These are phyloP conservation scores for Enteromius afrohamiltoni DNA, from an alignment of 2,797 vertebrate genomes.

Conservation along the genomic window DNA sequence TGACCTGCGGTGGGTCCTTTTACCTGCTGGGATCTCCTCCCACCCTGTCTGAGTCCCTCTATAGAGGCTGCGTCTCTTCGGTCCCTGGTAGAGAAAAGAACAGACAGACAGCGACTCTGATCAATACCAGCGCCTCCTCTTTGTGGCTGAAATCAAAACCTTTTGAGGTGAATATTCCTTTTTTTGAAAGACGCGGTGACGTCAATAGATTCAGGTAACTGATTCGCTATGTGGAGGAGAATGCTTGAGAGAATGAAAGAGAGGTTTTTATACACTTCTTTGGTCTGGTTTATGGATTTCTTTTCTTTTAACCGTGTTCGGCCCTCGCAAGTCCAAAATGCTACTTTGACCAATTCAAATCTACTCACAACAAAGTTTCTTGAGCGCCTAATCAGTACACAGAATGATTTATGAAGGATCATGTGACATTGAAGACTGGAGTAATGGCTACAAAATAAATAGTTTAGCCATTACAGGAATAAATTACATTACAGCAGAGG, in stretches of 20 bases:
- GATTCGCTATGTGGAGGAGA: slow-evolving; percentile 24
- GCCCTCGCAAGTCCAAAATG: slow-evolving; percentile 21
- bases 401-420: not conserved
- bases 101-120: slow-evolving; percentile 43
- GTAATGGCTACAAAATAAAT: not conserved
- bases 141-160: slow-evolving; percentile 54
- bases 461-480: not conserved
- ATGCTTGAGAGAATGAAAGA: slow-evolving; percentile 24
- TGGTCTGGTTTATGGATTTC: slow-evolving; percentile 42
- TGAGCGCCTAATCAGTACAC: not conserved
- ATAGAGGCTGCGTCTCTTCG: slow-evolving; percentile 30
- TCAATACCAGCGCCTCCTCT: slow-evolving; percentile 47
- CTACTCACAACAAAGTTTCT: not conserved
- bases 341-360: slow-evolving; percentile 19
- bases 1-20: slow-evolving; percentile 46
- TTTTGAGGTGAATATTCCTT: slow-evolving; percentile 41
- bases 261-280: slow-evolving; percentile 18
- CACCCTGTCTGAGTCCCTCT: slow-evolving; percentile 39
- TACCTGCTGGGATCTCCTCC: slow-evolving; percentile 46
- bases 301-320: slow-evolving; percentile 9
- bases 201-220: slow-evolving; percentile 45
- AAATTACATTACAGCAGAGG: not conserved
- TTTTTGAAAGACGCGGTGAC: slow-evolving; percentile 37
- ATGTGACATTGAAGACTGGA: not conserved
- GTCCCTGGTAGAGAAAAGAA: slow-evolving; percentile 39